These are phyloP conservation scores for Trialeurodes vaporariorum DNA, from an alignment of 1,140 invertebrate species.

Conservation along the genomic window DNA sequence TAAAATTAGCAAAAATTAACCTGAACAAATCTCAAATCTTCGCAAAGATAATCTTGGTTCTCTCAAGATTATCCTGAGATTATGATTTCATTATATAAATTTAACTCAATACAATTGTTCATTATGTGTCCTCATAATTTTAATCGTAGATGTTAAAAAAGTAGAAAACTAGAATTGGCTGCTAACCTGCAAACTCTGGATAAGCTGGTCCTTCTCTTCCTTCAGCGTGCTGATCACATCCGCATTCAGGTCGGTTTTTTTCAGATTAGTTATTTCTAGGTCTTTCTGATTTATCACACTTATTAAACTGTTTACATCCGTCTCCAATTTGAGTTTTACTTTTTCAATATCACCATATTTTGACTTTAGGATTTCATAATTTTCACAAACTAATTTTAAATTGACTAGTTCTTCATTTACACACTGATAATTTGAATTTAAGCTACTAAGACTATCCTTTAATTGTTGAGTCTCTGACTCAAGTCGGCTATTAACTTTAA, in stretches of 20 bases:
- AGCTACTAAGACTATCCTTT: not conserved
- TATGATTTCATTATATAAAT: too few species aligned
- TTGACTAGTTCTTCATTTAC: not conserved
- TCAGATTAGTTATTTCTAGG: conserved; percentile 9
- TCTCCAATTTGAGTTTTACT: too few species aligned
- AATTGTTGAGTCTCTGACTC: not conserved
- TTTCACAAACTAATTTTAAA: not conserved
- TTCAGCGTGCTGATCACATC: conserved; percentile 4
- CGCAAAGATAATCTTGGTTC: too few species aligned
- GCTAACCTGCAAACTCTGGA: conserved; percentile 18
- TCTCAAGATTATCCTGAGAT: too few species aligned
- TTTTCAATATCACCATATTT: not conserved
- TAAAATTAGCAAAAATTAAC: too few species aligned
- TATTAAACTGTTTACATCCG: not conserved
- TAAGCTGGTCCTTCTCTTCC: conserved; percentile 17
- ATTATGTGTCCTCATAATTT: too few species aligned
- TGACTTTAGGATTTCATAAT: not conserved
- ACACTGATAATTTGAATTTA: not conserved
- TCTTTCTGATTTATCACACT: conserved; percentile 3
- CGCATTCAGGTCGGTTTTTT: not conserved
- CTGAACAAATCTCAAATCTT: too few species aligned
- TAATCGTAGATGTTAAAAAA: too few species aligned
- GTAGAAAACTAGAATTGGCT: too few species aligned
- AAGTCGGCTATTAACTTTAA: not conserved
- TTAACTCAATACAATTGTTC: too few species aligned